Evolutionary conservation across 2,113 vertebrate genomes (phyloP), one percentile per base, ranked within the genome.

Genomic region (Platichthys flesus): DNA sequence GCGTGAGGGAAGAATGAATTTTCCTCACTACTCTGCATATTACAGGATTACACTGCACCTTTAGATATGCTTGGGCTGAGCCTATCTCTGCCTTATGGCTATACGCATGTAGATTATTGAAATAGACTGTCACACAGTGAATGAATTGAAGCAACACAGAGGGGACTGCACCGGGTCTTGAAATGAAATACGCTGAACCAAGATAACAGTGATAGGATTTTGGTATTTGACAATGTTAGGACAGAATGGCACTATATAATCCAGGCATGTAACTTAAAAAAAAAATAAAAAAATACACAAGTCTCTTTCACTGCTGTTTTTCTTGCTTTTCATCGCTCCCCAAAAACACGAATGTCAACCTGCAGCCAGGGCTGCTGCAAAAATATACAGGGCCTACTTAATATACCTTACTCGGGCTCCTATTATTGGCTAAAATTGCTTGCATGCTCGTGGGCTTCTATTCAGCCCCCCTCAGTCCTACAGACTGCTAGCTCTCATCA

Each of bases 31-130:
- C 88, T 93, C 92, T 93, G 91, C 91, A 94, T 94, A 91, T 94
- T 93, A 92, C 90, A 84, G 92, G 90, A 93, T 94, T 93, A 93
- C 94, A 94, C 85, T 88, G 91, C 90, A 92, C 89, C 90, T 93
- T 92, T 91, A 84, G 89, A 91, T 85, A 89, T 78, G 91, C 89
- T 83, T 0, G 68, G 78, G 83, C 81, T 90, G 68, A 90, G 88
- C 84, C 86, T 82, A 61, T 82, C 88, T 82, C 78, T 86, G 85
- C 91, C 90, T 91, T 26, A 20, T 78, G 85, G 90, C 88, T 75
- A 81, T 51, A 81, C 47, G 69, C 73, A 79, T 82, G 86, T 78
- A 85, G 82, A 90, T 90, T 83, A 89, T 79, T 74, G 89, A 86
- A 89, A 89, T 66, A 72, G 78, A 81, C 85, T 69, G 89, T 85